phyloP scores from a whole-genome alignment of 2,797 vertebrate genomes.

The Myotis myotis region DNA sequence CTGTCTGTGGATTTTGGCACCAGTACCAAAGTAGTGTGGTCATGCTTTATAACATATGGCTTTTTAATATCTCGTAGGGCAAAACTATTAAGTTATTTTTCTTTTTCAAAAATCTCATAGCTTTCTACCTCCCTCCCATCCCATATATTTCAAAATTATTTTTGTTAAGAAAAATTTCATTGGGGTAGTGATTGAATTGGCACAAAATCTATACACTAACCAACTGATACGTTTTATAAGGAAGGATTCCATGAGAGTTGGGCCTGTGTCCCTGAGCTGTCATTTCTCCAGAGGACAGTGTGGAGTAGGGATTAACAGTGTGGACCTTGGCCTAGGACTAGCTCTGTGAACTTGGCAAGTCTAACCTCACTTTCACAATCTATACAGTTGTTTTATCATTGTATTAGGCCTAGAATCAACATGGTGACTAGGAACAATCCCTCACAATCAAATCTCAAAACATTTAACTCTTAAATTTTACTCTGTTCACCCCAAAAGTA shows the following conservation, averaged over 20 bases:
- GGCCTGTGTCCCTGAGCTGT: neutral
- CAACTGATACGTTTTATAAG: neutral
- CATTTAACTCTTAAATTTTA: neutral
- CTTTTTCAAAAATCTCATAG: conserved; percentile 11
- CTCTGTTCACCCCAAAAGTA: neutral
- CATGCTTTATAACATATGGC: neutral
- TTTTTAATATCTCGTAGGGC: neutral
- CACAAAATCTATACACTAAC: neutral
- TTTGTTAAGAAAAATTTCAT: neutral
- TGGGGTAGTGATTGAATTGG: neutral
- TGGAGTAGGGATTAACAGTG: neutral
- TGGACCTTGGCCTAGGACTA: too few species aligned
- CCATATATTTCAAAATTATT: neutral
- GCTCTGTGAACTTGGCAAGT: neutral
- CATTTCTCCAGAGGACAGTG: neutral
- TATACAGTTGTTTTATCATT: neutral
- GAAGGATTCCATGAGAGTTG: neutral
- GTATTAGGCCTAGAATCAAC: neutral
- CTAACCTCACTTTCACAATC: neutral
- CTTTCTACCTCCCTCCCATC: neutral
- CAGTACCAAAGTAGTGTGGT: neutral
- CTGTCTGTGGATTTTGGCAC: neutral
- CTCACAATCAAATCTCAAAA: conserved; percentile 27
- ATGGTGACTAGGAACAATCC: neutral
- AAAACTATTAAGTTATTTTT: neutral